Evolutionary conservation across 2,888 invertebrate genomes (phyloP), one percentile per base, ranked within the genome.

Genomic region (Patella depressa): DNA sequence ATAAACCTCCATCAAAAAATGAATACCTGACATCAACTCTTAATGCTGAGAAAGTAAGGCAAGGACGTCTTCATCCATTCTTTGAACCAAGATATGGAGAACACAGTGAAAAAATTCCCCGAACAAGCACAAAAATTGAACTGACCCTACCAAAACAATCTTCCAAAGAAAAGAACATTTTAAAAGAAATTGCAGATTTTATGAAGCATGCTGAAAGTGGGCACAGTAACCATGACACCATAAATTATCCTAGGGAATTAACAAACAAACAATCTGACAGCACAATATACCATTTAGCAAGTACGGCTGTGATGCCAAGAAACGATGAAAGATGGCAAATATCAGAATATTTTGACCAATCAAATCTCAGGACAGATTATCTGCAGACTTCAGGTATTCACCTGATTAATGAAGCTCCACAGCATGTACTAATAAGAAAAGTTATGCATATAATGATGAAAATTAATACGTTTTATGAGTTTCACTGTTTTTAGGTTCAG

Each of bases 41-140:
- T 24, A 65, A 65, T 24, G 19, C 19, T 65, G 19, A 65, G 24
- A 45, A 45, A 45, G 9, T 45, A 45, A 45, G 45, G 9, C 65
- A 19, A 65, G 19, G 14, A 19, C 9, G 65, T 24, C 12, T 11
- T 24, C 19, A 14, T 65, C 65, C 15, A n/a, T 65, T 15, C 24
- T 19, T 19, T 19, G 65, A 65, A n/a, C 65, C 24, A 14, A 5
- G 24, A 24, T 24, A 9, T 24, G 24, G 19, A 2, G 24, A 12
- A 11, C 17, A 65, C 15, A 65, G 65, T 19, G 65, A 65, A 11
- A 65, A 65, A 14, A 19, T 65, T 19, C 65, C 11, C 19, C 19
- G 65, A 65, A 65, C 65, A 65, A 65, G 65, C 14, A 65, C 65
- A 3, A 65, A 65, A 65, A 65, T 65, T 65, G 65, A 65, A 11